Percentiles rank a stretch among this genome's conserved stretches.
Evolutionary conservation across 2,888 invertebrate species (phyloP).

Genomic region (Chloroclysta siterata): DNA sequence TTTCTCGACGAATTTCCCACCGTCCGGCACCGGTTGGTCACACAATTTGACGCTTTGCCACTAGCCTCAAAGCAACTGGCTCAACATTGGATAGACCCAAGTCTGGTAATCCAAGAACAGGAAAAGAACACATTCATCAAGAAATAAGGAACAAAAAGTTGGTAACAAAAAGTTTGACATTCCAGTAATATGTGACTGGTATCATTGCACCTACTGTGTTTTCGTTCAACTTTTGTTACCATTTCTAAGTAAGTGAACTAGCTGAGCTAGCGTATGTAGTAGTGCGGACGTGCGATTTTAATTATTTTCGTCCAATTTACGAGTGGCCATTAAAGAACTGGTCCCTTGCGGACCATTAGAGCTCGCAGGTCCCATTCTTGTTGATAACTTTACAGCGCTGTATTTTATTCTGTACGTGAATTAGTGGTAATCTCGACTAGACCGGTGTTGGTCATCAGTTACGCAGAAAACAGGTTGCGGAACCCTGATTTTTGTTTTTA

Average conservation of each 20-base stretch:
- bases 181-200: too few relatives aligned
- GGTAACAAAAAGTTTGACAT: too few relatives aligned
- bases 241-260: conserved; percentile 9
- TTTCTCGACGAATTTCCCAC: too few relatives aligned
- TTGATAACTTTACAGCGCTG: conserved; percentile 79
- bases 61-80: too few relatives aligned
- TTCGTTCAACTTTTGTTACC: background rate
- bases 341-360: conserved; percentile 78
- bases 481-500: background rate
- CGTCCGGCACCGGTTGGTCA: too few relatives aligned
- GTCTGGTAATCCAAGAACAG: too few relatives aligned
- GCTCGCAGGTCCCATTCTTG: conserved; percentile 70
- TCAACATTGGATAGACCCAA: too few relatives aligned
- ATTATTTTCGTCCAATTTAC: conserved; percentile 85
- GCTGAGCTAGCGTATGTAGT: conserved; percentile 35
- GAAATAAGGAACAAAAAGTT: too few relatives aligned
- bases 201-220: too few relatives aligned
- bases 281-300: conserved; percentile 78
- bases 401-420: conserved; percentile 73
- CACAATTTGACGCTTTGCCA: too few relatives aligned
- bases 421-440: conserved; percentile 74
- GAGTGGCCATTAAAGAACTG: conserved; percentile 81
- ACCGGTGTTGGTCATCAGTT: conserved; percentile 28
- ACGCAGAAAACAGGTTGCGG: background rate
- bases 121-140: too few relatives aligned